Base-by-base conservation (phyloP, 2,888 invertebrate genomes). In the Nowickia ferox region DNA sequence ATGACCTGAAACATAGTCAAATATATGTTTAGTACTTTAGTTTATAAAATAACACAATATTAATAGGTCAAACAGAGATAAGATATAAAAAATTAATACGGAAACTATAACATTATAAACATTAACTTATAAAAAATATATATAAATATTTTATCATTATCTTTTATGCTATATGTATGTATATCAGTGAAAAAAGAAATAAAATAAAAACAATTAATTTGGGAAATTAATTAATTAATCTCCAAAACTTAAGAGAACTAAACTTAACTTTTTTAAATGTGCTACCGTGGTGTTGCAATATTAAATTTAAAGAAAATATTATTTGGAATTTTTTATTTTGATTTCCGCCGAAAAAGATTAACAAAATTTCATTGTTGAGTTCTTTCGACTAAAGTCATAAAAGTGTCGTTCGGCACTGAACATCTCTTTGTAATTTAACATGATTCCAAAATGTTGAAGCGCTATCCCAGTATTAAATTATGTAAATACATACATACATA, bases 11-110 rank as follows among this genome's bases (percentile, higher is more conserved):
- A 40, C 8, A 46, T 40, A 38, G 1, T 46, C 9, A 42, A 63
- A 19, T 42, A 17, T 11, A 40, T 44, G 3, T 19, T 48, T 57
- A 46, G 17, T 53, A 22, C 4, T 57, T 77, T 22, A 48, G 30
- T 53, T 65, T 30, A 59, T 44, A 53, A 65, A 53, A 44, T 44
- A 44, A 75, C 44, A 61, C 30, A 53, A 30, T 13, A 72, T 72
- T 59, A 48, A 19, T 9, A 65, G 53, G 65, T n/a, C 42, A 10
- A 42, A 55, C 9, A 57, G 19, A 22, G 15, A 30, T 30, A 11
- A 44, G 51, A 46, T 13, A 55, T 11, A 40, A n/a, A 61, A 48
- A 30, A 66, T 13, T 40, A 68, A 17, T 42, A 13, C n/a, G 22
- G 8, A 55, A 55, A 44, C 11, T 42, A 42, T 42, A 51, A 40